Evolutionary conservation across 2,888 invertebrate genomes (phyloP).

Genomic region (Trissolcus japonicus): DNA sequence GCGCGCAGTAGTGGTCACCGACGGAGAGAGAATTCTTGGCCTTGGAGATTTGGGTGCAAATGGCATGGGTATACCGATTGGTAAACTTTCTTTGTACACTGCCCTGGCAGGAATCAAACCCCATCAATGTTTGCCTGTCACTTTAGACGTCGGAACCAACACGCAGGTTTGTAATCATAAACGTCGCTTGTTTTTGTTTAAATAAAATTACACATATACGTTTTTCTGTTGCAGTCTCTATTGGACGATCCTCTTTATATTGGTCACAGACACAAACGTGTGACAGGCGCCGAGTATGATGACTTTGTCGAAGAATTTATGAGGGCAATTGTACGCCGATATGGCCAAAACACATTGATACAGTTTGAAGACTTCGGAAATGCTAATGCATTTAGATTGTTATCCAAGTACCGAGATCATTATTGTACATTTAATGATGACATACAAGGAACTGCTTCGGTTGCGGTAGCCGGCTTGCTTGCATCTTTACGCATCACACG

Average conservation of each 20-base stretch:
- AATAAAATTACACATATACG: neutral
- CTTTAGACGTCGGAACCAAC: constrained; percentile 96
- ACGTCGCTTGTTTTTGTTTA: neutral
- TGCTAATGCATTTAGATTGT: constrained; percentile 94
- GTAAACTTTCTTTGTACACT: constrained; percentile 97
- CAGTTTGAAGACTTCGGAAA: constrained; percentile 99
- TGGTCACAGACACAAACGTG: constrained; percentile 90
- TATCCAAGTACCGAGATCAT: constrained; percentile 90
- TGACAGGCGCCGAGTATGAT: constrained; percentile 91
- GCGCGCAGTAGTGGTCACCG: constrained; percentile 95
- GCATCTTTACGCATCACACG: constrained; percentile 91
- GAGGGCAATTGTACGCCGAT: constrained; percentile 90
- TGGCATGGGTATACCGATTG: constrained; percentile 99
- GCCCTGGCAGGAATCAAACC: constrained; percentile 98
- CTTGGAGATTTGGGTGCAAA: constrained; percentile 97
- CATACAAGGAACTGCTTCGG: constrained; percentile 98
- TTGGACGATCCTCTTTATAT: constrained; percentile 96
- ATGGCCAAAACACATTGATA: constrained; percentile 90
- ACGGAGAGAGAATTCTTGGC: constrained; percentile 98
- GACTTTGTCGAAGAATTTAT: constrained; percentile 98
- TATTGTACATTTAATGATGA: constrained; percentile 99
- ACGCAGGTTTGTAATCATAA: constrained; percentile 77
- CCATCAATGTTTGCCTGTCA: constrained; percentile 94
- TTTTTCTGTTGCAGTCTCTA: constrained; percentile 79
- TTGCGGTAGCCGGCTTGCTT: constrained; percentile 95